A percentile compares a stretch with the other conserved stretches of the same genome.
Evolutionary conservation across 1,140 invertebrate species (phyloP).

Genomic region (Ceratina calcarata): DNA sequence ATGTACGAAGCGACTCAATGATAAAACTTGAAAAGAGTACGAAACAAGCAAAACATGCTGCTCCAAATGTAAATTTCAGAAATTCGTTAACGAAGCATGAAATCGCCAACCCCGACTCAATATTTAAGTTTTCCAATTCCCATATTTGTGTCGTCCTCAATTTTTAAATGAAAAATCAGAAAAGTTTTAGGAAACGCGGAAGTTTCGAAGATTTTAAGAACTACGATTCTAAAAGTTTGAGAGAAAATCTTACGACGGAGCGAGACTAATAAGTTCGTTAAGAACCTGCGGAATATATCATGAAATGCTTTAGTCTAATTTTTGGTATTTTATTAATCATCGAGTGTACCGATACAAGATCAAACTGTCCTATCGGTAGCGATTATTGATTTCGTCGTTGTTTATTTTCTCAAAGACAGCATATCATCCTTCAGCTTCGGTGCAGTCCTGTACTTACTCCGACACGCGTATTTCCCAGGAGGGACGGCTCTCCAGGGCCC

Average conservation of each 20-base stretch:
- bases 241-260: not conserved
- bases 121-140: not conserved
- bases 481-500: constrained; percentile 14
- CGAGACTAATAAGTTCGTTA: not conserved
- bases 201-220: not conserved
- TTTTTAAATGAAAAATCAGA: too few species aligned
- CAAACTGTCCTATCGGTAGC: not conserved
- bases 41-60: constrained; percentile 1
- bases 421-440: constrained; percentile 39
- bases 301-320: too few species aligned
- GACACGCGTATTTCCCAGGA: constrained; percentile 59
- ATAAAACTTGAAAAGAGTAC: constrained; percentile 18
- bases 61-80: constrained; percentile 44
- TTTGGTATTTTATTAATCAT: not conserved
- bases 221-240: not conserved
- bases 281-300: too few species aligned
- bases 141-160: not conserved
- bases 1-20: not conserved
- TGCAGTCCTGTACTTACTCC: constrained; percentile 42
- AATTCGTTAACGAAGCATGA: constrained; percentile 32
- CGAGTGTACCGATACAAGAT: not conserved
- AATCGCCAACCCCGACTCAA: constrained; percentile 37
- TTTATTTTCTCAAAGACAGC: constrained; percentile 51
- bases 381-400: constrained; percentile 43
- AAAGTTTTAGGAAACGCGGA: not conserved